Conservation (phyloP, 2,113 vertebrate genomes). For the Daphoenositta chrysoptera region DNA sequence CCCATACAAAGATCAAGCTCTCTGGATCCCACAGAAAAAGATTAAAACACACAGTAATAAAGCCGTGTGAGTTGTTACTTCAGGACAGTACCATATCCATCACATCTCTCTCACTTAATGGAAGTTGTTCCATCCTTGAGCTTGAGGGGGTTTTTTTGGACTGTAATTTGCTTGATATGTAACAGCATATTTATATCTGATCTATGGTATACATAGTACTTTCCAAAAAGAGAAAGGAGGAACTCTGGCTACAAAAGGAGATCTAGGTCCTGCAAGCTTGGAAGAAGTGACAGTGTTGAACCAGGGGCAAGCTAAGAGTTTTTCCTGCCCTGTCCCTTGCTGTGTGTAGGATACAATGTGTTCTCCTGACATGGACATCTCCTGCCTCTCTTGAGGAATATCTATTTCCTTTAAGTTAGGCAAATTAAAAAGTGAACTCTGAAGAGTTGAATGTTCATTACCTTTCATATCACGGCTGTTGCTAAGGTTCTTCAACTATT, state of each 20-base stretch:
- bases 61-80: background rate
- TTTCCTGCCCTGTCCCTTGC: background rate
- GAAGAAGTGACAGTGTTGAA: background rate
- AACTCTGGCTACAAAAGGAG: background rate
- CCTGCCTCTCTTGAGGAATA: background rate
- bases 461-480: background rate
- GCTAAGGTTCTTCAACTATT: background rate
- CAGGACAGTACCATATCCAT: background rate
- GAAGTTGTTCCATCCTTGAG: background rate
- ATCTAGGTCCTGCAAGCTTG: background rate
- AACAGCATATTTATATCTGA: background rate
- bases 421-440: background rate
- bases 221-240: background rate
- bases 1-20: background rate
- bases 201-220: background rate
- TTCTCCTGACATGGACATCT: background rate
- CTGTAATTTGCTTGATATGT: background rate
- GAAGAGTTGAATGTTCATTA: background rate
- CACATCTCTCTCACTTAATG: background rate
- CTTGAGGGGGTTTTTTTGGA: background rate
- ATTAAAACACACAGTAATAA: background rate
- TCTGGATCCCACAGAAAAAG: background rate
- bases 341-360: rapidly evolving
- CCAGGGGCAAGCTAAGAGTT: background rate
- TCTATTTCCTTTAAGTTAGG: background rate